Conservation (phyloP, 1,140 invertebrate species). For the Caerostris darwini region DNA sequence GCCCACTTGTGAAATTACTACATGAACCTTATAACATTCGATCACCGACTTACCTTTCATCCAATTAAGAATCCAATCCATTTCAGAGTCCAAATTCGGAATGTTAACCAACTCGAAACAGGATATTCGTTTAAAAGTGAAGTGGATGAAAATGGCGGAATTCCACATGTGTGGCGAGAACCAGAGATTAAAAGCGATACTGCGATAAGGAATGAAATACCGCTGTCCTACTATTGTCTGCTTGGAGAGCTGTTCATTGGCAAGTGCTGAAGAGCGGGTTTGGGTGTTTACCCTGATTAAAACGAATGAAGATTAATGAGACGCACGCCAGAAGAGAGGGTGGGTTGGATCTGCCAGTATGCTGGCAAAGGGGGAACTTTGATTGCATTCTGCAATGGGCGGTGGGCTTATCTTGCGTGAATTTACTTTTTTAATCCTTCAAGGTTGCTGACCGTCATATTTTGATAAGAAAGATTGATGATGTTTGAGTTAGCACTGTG, state of each 20-base stretch:
- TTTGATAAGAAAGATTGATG: slow-evolving; percentile 38
- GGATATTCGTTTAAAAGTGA: too few species aligned
- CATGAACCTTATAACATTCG: too few species aligned
- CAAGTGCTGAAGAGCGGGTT: not conserved
- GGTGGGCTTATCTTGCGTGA: not conserved
- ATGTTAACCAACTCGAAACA: too few species aligned
- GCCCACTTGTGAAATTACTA: too few species aligned
- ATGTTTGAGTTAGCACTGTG: not conserved
- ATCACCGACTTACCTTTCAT: too few species aligned
- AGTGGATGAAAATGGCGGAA: slow-evolving; percentile 36
- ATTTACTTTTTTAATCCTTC: slow-evolving; percentile 4
- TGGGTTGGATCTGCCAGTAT: not conserved
- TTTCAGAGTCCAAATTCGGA: too few species aligned
- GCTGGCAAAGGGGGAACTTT: too few species aligned
- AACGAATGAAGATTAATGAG: slow-evolving; percentile 72
- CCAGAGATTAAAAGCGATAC: slow-evolving; percentile 34
- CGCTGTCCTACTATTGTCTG: slow-evolving; percentile 50
- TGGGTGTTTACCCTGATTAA: slow-evolving; percentile 68
- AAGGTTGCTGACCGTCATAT: slow-evolving; percentile 27
- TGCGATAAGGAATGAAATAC: slow-evolving; percentile 66
- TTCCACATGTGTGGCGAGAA: not conserved
- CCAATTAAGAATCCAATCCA: too few species aligned
- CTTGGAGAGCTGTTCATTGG: not conserved
- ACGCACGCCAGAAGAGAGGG: not conserved
- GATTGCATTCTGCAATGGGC: not conserved